These are phyloP conservation scores for Gymnogyps californianus DNA, from an alignment of 2,113 vertebrate species.

Conservation along the genomic window DNA sequence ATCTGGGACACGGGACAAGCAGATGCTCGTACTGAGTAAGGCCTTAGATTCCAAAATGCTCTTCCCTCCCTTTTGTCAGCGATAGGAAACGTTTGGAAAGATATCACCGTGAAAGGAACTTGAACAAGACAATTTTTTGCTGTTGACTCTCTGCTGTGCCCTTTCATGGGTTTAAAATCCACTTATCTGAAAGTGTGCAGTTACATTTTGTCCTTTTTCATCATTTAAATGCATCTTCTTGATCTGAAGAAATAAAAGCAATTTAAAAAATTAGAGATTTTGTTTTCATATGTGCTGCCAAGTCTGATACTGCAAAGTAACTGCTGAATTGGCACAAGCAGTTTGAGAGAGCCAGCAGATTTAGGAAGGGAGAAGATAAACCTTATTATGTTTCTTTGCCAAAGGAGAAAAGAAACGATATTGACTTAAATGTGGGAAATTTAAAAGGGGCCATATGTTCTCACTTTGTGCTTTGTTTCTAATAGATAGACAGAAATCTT, in stretches of 20 bases:
- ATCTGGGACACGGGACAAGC: neutral
- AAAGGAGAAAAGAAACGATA: slow-evolving; percentile 81
- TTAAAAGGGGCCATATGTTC: slow-evolving; percentile 88
- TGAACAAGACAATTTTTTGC: slow-evolving; percentile 11
- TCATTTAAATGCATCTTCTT: slow-evolving; percentile 41
- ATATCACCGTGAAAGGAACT: slow-evolving; percentile 15
- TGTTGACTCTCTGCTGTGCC: slow-evolving; percentile 34
- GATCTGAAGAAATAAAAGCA: slow-evolving; percentile 45
- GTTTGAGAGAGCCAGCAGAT: slow-evolving; percentile 67
- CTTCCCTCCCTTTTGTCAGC: neutral
- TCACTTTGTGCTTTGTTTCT: slow-evolving; percentile 90
- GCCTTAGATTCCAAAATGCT: neutral
- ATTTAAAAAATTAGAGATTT: slow-evolving; percentile 50
- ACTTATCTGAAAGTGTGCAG: slow-evolving; percentile 61
- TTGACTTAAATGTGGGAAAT: slow-evolving; percentile 90
- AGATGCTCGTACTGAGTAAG: neutral
- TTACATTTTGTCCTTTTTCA: slow-evolving; percentile 38
- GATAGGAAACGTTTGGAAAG: neutral
- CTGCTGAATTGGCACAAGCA: slow-evolving; percentile 65
- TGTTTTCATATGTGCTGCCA: slow-evolving; percentile 51
- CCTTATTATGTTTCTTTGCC: slow-evolving; percentile 74
- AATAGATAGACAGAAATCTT: slow-evolving; percentile 91
- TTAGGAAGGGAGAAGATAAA: slow-evolving; percentile 74
- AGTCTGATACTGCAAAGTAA: slow-evolving; percentile 62
- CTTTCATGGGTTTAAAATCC: slow-evolving; percentile 35